These are phyloP conservation scores for Hypanus sabinus DNA, from an alignment of 2,113 vertebrate species.

Conservation along the genomic window DNA sequence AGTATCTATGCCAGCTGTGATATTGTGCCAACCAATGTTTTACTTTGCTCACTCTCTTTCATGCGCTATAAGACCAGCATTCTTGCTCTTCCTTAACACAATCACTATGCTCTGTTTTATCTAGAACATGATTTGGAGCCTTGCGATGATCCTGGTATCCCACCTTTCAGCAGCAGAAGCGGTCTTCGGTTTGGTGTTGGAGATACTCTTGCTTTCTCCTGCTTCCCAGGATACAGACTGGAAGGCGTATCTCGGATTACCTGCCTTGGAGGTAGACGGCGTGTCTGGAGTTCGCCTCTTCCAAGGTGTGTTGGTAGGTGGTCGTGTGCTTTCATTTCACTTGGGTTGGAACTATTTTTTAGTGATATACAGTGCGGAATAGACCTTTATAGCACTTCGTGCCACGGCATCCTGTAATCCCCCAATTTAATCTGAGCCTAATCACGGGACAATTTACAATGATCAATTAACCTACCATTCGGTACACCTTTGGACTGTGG, in stretches of 20 bases:
- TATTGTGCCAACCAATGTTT: background rate
- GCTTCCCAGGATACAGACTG: conserved; percentile 95
- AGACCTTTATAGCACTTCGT: no score
- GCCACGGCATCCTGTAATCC: no score
- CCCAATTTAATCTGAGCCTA: no score
- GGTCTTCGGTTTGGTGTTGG: conserved; percentile 88
- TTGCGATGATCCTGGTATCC: conserved; percentile 87
- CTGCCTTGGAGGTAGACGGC: conserved; percentile 93
- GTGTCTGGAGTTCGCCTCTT: conserved; percentile 98
- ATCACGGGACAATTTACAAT: no score
- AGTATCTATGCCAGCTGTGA: no score
- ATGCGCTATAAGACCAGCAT: background rate
- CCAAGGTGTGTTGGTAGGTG: conserved; percentile 99
- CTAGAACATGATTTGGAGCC: conserved; percentile 92
- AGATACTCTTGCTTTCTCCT: conserved; percentile 83
- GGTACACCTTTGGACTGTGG: no score
- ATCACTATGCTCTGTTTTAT: background rate
- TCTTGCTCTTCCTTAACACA: background rate
- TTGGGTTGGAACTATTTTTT: conserved; percentile 45
- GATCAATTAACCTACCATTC: no score
- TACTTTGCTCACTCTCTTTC: background rate
- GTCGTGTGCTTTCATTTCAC: conserved; percentile 91
- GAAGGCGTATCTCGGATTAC: conserved; percentile 82
- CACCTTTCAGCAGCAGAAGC: conserved; percentile 84
- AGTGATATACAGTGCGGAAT: no score